Evolutionary conservation across 2,113 vertebrate species (phyloP).

Genomic region (Sebastes fasciatus): DNA sequence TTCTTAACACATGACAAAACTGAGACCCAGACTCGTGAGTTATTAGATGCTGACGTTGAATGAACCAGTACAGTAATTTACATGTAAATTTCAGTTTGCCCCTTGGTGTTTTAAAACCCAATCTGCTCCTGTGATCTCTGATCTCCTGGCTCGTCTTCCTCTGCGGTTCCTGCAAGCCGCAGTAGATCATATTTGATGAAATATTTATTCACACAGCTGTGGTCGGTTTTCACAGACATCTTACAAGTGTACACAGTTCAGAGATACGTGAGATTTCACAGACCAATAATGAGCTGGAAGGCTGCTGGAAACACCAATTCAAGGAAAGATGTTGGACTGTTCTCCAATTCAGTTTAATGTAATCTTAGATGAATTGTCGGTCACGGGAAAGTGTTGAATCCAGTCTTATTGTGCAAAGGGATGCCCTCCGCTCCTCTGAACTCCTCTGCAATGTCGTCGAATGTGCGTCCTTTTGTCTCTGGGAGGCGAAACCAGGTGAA

Average conservation of each 20-base stretch:
- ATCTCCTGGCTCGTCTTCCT: constrained; percentile 15
- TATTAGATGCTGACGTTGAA: constrained; percentile 22
- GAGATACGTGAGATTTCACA: constrained; percentile 72
- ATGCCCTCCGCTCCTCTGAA: constrained; percentile 82
- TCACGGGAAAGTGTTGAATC: constrained; percentile 85
- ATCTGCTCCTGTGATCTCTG: background rate
- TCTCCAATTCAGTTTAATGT: background rate
- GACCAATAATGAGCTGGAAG: constrained; percentile 23
- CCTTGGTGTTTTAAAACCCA: constrained; percentile 28
- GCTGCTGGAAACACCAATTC: constrained; percentile 9
- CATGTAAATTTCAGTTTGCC: constrained; percentile 2
- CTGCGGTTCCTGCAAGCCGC: background rate
- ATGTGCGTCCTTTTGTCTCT: constrained; percentile 85
- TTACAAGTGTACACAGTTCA: constrained; percentile 57
- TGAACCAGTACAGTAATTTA: background rate
- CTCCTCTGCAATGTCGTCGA: constrained; percentile 84
- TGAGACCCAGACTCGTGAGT: background rate
- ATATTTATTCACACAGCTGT: constrained; percentile 50
- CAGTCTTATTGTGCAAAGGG: constrained; percentile 76
- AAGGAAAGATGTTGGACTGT: background rate
- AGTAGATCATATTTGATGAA: constrained; percentile 15
- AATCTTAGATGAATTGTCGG: background rate
- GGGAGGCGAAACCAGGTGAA: constrained; percentile 82
- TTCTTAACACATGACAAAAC: background rate
- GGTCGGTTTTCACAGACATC: constrained; percentile 55